phyloP scores from a whole-genome alignment of 2,888 invertebrate species.

The Lasiommata megera region DNA sequence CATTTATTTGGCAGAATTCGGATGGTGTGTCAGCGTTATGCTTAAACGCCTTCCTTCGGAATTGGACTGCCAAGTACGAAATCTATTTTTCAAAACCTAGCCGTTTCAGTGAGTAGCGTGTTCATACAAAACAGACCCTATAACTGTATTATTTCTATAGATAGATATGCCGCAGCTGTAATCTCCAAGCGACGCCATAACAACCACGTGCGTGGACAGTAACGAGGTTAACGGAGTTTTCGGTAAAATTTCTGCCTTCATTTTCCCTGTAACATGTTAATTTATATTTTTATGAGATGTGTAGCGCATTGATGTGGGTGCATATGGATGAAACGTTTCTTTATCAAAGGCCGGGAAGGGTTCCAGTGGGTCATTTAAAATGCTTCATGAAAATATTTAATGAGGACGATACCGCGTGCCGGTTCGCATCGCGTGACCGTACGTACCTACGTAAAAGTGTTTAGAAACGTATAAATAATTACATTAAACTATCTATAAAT shows the following conservation, averaged over 20 bases:
- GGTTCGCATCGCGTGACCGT: no score
- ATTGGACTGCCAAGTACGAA: no score
- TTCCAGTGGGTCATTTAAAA: not conserved
- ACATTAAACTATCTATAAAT: no score
- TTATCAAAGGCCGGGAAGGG: not conserved
- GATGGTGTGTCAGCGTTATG: no score
- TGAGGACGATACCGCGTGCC: not conserved
- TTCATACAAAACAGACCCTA: no score
- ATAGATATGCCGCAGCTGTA: not conserved
- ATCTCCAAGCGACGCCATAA: not conserved
- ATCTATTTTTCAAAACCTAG: no score
- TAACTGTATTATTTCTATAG: no score
- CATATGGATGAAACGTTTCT: not conserved
- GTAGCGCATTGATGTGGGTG: not conserved
- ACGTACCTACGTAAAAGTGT: not conserved
- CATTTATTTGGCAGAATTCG: no score
- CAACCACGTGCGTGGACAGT: not conserved
- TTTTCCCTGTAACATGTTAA: not conserved
- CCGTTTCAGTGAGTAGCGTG: no score
- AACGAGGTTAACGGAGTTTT: not conserved
- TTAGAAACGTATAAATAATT: not conserved
- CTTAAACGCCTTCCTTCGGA: no score
- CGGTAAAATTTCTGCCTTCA: not conserved
- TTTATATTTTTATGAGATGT: slow-evolving; percentile 3
- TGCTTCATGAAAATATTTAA: not conserved